Evolutionary conservation across 2,888 invertebrate genomes (phyloP).

Genomic region (Tinea semifulvella): DNA sequence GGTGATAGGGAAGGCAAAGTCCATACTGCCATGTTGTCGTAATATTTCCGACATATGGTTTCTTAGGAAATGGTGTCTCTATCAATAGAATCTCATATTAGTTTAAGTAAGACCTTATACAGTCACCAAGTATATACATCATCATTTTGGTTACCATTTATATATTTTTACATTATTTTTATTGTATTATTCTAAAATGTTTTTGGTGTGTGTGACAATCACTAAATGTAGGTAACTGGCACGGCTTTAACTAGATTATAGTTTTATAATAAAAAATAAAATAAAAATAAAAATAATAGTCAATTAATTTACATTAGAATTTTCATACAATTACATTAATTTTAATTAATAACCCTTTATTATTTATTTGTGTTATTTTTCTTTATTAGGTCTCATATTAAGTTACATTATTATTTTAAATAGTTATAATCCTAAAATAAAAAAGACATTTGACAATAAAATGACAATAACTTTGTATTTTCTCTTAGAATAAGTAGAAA

Average conservation of each 20-base stretch:
- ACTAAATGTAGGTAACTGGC: neutral
- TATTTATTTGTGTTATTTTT: neutral
- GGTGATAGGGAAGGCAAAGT: too few species aligned
- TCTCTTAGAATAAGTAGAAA: conserved; percentile 6
- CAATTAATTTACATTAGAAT: neutral
- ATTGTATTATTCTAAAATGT: too few species aligned
- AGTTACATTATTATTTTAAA: neutral
- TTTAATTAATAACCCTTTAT: neutral
- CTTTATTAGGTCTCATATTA: neutral
- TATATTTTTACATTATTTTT: too few species aligned
- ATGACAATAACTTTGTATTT: conserved; percentile 2
- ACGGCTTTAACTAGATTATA: conserved; percentile 60
- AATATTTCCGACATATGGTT: too few species aligned
- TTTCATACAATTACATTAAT: neutral
- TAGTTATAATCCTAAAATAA: neutral
- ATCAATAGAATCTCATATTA: too few species aligned
- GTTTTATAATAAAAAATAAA: conserved; percentile 23
- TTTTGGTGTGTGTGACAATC: neutral
- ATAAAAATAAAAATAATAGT: neutral
- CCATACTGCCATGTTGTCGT: too few species aligned
- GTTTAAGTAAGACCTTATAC: too few species aligned
- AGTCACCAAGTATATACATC: too few species aligned
- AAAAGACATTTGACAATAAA: conserved; percentile 9
- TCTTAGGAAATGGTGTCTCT: too few species aligned
- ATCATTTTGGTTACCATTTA: too few species aligned